Conservation (phyloP, 1,140 invertebrate species). For the Nilaparvata lugens region DNA sequence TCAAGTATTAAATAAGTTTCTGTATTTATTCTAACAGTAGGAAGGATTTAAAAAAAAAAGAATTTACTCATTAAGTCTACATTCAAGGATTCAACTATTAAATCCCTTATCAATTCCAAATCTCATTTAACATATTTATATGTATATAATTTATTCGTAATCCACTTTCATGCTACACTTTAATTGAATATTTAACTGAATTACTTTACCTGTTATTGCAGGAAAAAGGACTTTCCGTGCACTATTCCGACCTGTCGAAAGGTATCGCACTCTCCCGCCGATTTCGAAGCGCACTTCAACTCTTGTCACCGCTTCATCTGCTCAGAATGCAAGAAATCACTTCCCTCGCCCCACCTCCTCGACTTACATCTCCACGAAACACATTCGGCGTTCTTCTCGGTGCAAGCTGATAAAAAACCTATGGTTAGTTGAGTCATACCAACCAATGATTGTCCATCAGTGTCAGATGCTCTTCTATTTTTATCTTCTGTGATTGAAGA, state of each 20-base stretch:
- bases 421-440: constrained; percentile 50
- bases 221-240: constrained; percentile 37
- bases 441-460: no score
- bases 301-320: constrained; percentile 39
- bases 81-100: no score
- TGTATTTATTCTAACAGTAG: no score
- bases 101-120: no score
- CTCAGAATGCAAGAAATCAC: constrained; percentile 43
- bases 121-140: no score
- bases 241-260: constrained; percentile 34
- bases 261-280: constrained; percentile 35
- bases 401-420: constrained; percentile 46
- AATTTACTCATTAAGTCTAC: no score
- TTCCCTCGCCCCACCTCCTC: constrained; percentile 52
- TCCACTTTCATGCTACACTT: no score
- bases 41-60: no score
- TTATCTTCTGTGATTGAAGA: no score
- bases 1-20: no score
- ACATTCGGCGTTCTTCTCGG: constrained; percentile 59
- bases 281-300: constrained; percentile 43
- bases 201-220: constrained; percentile 26
- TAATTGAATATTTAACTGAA: background rate
- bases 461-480: no score
- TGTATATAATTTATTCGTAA: no score
- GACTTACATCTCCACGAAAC: constrained; percentile 58